Percentiles rank a stretch among this genome's conserved stretches.
These are phyloP conservation scores for Drosophila tanythrix DNA, from an alignment of 2,888 invertebrate species.

Conservation along the genomic window DNA sequence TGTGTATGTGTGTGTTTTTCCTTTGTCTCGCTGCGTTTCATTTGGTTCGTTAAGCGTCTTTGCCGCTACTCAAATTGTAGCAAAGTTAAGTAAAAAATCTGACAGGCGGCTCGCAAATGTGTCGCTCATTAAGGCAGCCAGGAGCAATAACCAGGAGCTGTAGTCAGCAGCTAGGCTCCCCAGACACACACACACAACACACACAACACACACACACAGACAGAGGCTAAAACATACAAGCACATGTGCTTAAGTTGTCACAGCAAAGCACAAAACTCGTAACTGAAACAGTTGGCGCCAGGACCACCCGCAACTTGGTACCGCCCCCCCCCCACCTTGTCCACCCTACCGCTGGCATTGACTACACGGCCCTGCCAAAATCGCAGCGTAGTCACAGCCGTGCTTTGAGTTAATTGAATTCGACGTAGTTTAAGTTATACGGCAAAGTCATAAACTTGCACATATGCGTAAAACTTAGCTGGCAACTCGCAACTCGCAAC, in stretches of 20 bases:
- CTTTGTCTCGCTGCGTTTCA: constrained; percentile 37
- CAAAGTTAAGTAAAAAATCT: constrained; percentile 48
- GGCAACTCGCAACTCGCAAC: constrained; percentile 8
- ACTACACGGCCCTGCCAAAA: not conserved
- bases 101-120: constrained; percentile 41
- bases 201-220: not conserved
- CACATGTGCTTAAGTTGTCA: constrained; percentile 46
- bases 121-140: constrained; percentile 41
- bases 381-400: constrained; percentile 25
- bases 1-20: not conserved
- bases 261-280: constrained; percentile 38
- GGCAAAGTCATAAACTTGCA: constrained; percentile 66
- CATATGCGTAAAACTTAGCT: constrained; percentile 62
- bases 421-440: constrained; percentile 70
- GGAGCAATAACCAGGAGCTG: constrained; percentile 7
- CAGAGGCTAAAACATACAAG: not conserved
- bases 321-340: not conserved
- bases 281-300: constrained; percentile 40
- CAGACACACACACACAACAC: not conserved
- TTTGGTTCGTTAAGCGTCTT: constrained; percentile 47
- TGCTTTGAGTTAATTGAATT: constrained; percentile 70
- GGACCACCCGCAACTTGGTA: constrained; percentile 49
- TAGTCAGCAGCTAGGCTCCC: constrained; percentile 2
- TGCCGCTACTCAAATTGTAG: constrained; percentile 47
- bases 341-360: not conserved